These are phyloP conservation scores for Leucophenga maculata DNA, from an alignment of 2,888 invertebrate species.

Conservation along the genomic window DNA sequence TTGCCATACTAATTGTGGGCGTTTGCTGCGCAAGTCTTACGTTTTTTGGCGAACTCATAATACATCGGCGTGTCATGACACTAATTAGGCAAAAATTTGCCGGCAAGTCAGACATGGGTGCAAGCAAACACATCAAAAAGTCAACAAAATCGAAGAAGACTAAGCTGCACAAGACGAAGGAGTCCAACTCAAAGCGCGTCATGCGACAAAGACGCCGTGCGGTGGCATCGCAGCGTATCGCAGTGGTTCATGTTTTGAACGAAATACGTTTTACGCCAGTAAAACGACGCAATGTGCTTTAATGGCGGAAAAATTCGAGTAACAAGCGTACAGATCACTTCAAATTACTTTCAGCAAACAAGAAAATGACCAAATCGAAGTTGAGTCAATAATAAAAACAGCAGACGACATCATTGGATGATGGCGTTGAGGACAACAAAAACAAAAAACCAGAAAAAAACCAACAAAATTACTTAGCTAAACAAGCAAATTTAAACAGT, in stretches of 20 bases:
- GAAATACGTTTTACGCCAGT: conserved; percentile 67
- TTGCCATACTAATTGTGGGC: conserved; percentile 73
- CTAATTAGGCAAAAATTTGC: background rate
- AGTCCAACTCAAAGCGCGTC: background rate
- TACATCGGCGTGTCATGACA: conserved; percentile 30
- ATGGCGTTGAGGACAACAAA: conserved; percentile 1
- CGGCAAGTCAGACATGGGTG: background rate
- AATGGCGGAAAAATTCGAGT: conserved; percentile 12
- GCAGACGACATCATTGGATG: background rate
- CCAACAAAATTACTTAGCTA: background rate
- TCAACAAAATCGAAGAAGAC: background rate
- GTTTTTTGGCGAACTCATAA: conserved; percentile 59
- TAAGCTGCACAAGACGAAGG: background rate
- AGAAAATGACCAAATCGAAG: conserved; percentile 19
- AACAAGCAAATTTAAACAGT: background rate
- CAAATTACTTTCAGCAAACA: conserved; percentile 21
- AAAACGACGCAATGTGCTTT: conserved; percentile 62
- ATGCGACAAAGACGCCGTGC: background rate
- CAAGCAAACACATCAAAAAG: background rate
- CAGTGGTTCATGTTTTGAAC: conserved; percentile 48
- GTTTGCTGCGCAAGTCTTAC: conserved; percentile 70
- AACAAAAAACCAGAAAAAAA: background rate
- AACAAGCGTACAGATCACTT: conserved; percentile 14
- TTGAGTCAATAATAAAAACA: conserved; percentile 16
- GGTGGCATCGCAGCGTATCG: conserved; percentile 21